These are phyloP conservation scores for Andrena minutula DNA, from an alignment of 2,888 invertebrate species.

Conservation along the genomic window DNA sequence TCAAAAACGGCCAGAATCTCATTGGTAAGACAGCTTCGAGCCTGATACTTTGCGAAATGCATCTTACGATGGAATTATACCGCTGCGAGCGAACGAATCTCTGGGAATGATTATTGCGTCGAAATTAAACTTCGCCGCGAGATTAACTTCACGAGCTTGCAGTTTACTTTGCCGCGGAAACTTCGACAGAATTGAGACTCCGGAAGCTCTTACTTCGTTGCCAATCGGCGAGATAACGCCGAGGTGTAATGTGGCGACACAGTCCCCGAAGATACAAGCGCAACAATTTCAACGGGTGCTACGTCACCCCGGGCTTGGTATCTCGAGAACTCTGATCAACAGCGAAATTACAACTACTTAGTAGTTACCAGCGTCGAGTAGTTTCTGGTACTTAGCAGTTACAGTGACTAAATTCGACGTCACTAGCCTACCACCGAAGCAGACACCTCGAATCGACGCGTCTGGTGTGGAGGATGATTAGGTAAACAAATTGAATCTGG, in stretches of 20 bases:
- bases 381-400: constrained; percentile 37
- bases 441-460: constrained; percentile 30
- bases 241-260: neutral
- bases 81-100: neutral
- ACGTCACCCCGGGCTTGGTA: constrained; percentile 15
- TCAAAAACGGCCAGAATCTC: neutral
- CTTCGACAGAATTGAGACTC: neutral
- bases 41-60: neutral
- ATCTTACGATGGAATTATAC: neutral
- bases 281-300: constrained; percentile 1
- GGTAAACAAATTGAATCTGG: constrained; percentile 10
- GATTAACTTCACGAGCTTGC: neutral
- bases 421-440: constrained; percentile 12
- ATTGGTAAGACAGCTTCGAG: neutral
- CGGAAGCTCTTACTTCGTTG: neutral
- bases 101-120: neutral
- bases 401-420: constrained; percentile 37
- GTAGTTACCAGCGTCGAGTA: constrained; percentile 26
- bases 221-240: neutral
- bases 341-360: constrained; percentile 47
- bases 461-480: neutral
- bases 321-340: constrained; percentile 42
- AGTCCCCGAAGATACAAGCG: neutral
- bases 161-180: neutral
- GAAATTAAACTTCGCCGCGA: neutral